Conservation (phyloP, 2,113 vertebrate genomes). For the Ammodramus savannarum region DNA sequence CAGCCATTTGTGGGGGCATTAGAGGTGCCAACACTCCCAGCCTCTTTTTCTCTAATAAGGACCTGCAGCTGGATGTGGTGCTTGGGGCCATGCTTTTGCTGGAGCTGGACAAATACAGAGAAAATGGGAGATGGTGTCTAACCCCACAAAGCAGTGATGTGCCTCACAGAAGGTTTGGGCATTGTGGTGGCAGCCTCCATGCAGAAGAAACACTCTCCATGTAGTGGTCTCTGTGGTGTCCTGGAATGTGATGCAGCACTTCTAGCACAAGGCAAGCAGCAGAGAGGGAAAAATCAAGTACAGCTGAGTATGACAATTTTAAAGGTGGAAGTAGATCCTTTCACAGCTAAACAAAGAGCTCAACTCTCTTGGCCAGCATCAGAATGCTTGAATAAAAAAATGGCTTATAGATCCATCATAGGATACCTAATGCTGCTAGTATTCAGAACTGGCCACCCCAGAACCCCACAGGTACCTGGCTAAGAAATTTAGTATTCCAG, state of each 20-base stretch:
- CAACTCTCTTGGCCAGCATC: neutral
- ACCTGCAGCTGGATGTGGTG: neutral
- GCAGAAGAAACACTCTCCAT: neutral
- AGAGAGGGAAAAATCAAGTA: neutral
- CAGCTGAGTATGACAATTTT: neutral
- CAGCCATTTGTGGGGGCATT: accelerated
- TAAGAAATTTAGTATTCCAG: neutral
- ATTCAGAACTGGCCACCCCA: neutral
- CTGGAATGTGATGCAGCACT: neutral
- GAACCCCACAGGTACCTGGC: neutral
- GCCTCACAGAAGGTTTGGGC: neutral
- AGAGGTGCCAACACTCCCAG: accelerated
- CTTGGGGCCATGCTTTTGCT: neutral
- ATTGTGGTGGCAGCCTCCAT: neutral
- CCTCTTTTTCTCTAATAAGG: neutral
- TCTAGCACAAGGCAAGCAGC: neutral
- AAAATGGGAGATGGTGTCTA: neutral
- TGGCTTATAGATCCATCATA: neutral
- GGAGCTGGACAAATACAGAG: neutral
- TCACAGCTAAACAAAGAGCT: neutral
- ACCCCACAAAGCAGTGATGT: too few relatives aligned
- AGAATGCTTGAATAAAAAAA: neutral
- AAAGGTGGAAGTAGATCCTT: neutral
- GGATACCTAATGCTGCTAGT: accelerated
- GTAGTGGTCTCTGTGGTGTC: neutral